Base-by-base conservation (phyloP, 2,113 vertebrate species). In the Pseudorhombus dupliciocellatus region DNA sequence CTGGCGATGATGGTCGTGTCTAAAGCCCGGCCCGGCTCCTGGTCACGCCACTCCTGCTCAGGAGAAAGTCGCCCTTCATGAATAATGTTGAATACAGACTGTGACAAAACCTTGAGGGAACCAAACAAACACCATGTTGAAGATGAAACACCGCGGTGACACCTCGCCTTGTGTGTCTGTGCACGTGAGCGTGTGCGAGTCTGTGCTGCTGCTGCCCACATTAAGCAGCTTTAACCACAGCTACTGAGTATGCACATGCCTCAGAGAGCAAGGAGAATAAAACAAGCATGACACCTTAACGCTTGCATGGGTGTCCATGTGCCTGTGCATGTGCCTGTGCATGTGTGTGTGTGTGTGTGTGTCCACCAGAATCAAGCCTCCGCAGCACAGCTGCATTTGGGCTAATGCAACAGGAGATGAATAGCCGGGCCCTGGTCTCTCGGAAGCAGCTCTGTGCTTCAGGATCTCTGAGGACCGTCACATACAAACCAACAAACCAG, bases 401-500 rank as follows among this genome's bases (percentile, higher is more conserved):
- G 79, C 79, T 84, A n/a, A 79, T 87, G 79, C 80, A 83, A 83
- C 86, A 88, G 77, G 70, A 89, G 77, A 89, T 85, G 80, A 87
- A 87, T 85, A 85, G 77, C 42, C 66, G 66, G 66, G 59, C 83
- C 70, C 50, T 77, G 70, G 77, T 79, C 65, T 82, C 71, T 90
- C 87, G 85, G 75, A 91, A 89, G 81, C 68, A 26, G 46, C 57
- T 62, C 75, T 75, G 9, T 61, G 66, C 83, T 80, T 71, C 77
- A 85, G 85, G 85, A 59, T 86, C 84, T 90, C 86, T 30, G 44
- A 85, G 86, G 83, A 87, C 76, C 56, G 66, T 79, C 75, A 75
- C 54, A 80, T 70, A 81, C 66, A 90, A 81, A 85, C 75, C 81
- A 81, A 81, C 83, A 86, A 73, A 90, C 80, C 83, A 86, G 73